These are phyloP conservation scores for Chironomus striatipennis DNA, from an alignment of 1,140 invertebrate species.

Conservation along the genomic window DNA sequence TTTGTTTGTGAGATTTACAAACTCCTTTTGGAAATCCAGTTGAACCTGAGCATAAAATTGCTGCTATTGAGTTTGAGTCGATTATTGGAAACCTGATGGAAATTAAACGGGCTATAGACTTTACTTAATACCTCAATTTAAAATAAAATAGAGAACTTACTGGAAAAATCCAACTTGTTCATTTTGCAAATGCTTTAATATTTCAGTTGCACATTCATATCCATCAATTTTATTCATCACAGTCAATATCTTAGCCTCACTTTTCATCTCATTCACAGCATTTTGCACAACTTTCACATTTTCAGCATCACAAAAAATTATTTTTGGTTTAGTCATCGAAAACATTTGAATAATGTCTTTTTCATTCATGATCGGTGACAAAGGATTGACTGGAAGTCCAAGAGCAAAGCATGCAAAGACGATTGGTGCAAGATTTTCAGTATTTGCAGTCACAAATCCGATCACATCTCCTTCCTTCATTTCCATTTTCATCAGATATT, in stretches of 20 bases:
- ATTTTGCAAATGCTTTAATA: constrained; percentile 34
- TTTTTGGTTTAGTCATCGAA: constrained; percentile 33
- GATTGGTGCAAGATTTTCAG: constrained; percentile 33
- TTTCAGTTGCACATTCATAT: constrained; percentile 27
- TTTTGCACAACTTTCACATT: constrained; percentile 30
- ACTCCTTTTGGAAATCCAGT: constrained; percentile 73
- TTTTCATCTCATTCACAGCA: constrained; percentile 27
- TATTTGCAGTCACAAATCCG: constrained; percentile 34
- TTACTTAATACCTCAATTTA: no score
- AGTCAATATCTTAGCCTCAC: constrained; percentile 28
- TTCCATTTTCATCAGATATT: constrained; percentile 29
- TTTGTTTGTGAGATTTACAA: constrained; percentile 50
- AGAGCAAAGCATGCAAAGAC: constrained; percentile 33
- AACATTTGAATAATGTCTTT: constrained; percentile 35
- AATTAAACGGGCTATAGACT: no score
- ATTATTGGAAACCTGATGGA: not conserved
- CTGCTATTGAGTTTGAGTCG: constrained; percentile 36
- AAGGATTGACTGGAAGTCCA: constrained; percentile 34
- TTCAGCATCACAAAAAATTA: constrained; percentile 37
- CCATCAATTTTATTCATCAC: constrained; percentile 27
- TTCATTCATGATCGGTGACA: constrained; percentile 29
- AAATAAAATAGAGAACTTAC: no score
- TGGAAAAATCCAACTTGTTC: constrained; percentile 31
- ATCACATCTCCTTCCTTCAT: constrained; percentile 32
- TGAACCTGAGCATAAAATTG: constrained; percentile 53